Evolutionary conservation across 1,140 invertebrate genomes (phyloP).

Genomic region (Galleria mellonella): DNA sequence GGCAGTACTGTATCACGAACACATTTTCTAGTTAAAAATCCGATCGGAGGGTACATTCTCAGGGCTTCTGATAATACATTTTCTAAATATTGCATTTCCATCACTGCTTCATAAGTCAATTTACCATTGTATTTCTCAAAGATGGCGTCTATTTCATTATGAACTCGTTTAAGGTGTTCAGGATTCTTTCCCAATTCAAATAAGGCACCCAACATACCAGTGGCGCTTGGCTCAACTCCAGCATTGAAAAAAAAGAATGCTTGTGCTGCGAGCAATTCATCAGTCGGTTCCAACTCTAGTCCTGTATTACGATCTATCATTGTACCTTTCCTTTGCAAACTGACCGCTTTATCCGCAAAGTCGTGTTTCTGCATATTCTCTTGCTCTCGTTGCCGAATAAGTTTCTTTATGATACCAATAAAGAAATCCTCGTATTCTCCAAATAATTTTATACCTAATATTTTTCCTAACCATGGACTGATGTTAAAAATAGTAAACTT

Average conservation of each 20-base stretch:
- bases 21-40: constrained; percentile 54
- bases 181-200: constrained; percentile 52
- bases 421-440: constrained; percentile 31
- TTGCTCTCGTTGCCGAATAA: constrained; percentile 16
- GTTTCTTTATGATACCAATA: constrained; percentile 23
- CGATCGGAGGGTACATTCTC: constrained; percentile 68
- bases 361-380: constrained; percentile 21
- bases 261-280: constrained; percentile 68
- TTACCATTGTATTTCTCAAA: constrained; percentile 33
- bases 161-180: constrained; percentile 54
- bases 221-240: constrained; percentile 72
- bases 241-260: constrained; percentile 74
- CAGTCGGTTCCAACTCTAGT: constrained; percentile 32
- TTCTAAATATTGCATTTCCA: constrained; percentile 67
- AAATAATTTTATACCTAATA: constrained; percentile 24
- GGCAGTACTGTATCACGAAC: constrained; percentile 63
- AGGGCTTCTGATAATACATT: constrained; percentile 59
- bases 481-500: constrained; percentile 18
- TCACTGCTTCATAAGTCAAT: constrained; percentile 53
- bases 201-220: constrained; percentile 44
- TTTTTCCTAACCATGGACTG: constrained; percentile 11
- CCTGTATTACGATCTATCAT: constrained; percentile 22
- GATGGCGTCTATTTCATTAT: constrained; percentile 54
- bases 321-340: constrained; percentile 24
- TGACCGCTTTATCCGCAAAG: constrained; percentile 32